Base-by-base conservation (phyloP, 2,888 invertebrate species). In the Hyposoter dolosus region DNA sequence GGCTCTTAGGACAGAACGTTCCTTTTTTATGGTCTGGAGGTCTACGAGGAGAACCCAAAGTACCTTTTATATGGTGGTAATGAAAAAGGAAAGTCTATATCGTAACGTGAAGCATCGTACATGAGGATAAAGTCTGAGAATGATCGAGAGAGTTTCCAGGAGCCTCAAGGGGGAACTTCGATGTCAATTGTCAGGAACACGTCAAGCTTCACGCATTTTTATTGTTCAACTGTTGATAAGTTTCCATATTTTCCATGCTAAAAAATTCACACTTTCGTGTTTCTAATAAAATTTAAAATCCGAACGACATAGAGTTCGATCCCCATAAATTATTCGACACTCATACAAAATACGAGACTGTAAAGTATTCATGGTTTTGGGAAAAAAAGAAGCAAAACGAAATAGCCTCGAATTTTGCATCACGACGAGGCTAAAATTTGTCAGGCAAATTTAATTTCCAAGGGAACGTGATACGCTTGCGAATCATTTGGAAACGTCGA, bases 401-500 rank as follows among this genome's bases (percentile, higher is more conserved):
- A 15, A 60, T 7, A 40, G 7, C 43, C 60, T 60, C 43, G 43
- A 40, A 35, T 76, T 76, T 19, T 28, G n/a, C 53, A 50, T 28
- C 28, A 47, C 6, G 9, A 6, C n/a, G 53, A 77, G 53, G 45
- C 32, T 0, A 53, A 77, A 77, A 40, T 35, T 77, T 68, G 40
- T 56, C 53, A 43, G 10, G 23, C 63, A 60, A 63, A 71, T 72
- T 47, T 71, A 45, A 72, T 80, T 80, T 50, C 23, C 6, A 72
- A 71, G 47, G 45, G 63, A 80, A 50, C 80, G 63, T 63, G 69
- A 80, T 72, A 72, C 63, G 60, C 43, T 79, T 60, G 47, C 17
- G 71, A 71, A 79, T 32, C 32, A 40, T 56, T 79, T 79, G 32
- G 60, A 19, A 15, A 28, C 23, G 65, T 63, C 47, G 7, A 32